Evolutionary conservation across 1,140 invertebrate species (phyloP), one percentile per base, ranked within the genome.

Genomic region (Drosophila elegans): DNA sequence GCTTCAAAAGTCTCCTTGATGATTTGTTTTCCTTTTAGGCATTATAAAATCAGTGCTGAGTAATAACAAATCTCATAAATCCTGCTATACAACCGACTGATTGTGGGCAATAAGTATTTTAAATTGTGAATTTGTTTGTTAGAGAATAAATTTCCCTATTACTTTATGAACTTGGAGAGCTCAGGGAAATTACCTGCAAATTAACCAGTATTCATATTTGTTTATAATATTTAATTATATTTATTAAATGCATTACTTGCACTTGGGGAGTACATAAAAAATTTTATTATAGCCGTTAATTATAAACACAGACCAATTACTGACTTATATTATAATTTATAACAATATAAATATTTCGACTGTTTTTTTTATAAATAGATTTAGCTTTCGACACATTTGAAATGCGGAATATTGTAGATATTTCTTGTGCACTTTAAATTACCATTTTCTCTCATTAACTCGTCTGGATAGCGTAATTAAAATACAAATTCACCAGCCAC

Each of bases 1-100:
- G 76, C 69, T 80, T 21, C 36, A 63, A 61, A 27, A 38, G 53
- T 12, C 16, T 38, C 27, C 29, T 12, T 78, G 78, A 78, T 78
- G 57, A 74, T 44, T 74, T 67, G 55, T 52, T 9, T 25, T n/a
- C 11, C 34, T 12, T 36, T 11, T 36, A 34, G 53, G 57, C 53
- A 44, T 57, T 63, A 34, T 36, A 25, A 49, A 52, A 61, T 77
- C 13, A 45, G 38, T 42, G 38, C 41, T 44, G 11, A 4, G 16
- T 41, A 39, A 21, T 21, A 21, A 21, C 1, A 21, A 21, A 21
- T 32, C 29, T 32, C 29, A 7, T 32, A 32, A 32, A 32, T 32
- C 29, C 29, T 27, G 36, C 45, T 45, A 12, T 45, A 10, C 13
- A 21, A 45, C 2, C 2, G 4, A n/a, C 36, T 7, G 12, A 39